Conservation (phyloP, 2,888 invertebrate genomes). For the Busseola fusca region DNA sequence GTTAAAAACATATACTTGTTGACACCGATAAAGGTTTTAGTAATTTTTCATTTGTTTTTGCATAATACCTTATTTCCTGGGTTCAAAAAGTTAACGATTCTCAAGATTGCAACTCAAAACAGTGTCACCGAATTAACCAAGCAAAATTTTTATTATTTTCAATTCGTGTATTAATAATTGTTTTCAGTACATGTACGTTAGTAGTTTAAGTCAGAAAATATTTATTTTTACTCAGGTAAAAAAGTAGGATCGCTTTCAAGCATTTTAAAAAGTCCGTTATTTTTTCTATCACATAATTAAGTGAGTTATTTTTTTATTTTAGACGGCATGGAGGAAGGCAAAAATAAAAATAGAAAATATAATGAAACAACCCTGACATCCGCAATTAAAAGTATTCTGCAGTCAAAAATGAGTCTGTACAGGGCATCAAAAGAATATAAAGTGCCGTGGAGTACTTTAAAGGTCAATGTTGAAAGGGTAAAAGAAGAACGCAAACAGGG, state of each 20-base stretch:
- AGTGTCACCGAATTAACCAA: slow-evolving; percentile 24
- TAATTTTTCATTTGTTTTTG: slow-evolving; percentile 1
- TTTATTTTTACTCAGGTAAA: slow-evolving; percentile 5
- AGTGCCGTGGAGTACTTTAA: slow-evolving; percentile 15
- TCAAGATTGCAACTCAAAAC: slow-evolving; percentile 18
- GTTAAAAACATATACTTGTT: too few species aligned
- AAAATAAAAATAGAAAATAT: background rate
- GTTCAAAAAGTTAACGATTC: slow-evolving; percentile 26
- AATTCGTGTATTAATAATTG: slow-evolving; percentile 18
- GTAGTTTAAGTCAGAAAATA: slow-evolving; percentile 17
- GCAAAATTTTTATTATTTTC: slow-evolving; percentile 5
- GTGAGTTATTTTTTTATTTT: background rate
- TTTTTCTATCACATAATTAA: slow-evolving; percentile 13
- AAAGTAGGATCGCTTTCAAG: slow-evolving; percentile 12
- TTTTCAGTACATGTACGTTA: slow-evolving; percentile 10
- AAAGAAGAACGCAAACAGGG: too few species aligned
- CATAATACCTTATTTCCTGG: slow-evolving; percentile 11
- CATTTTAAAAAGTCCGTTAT: slow-evolving; percentile 5
- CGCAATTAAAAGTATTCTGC: slow-evolving; percentile 7
- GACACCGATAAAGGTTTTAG: too few species aligned
- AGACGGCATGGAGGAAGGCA: too few species aligned
- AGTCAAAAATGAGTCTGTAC: slow-evolving; percentile 8
- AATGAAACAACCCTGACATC: slow-evolving; percentile 1
- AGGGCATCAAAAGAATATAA: slow-evolving; percentile 9
- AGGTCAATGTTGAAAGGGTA: too few species aligned